Evolutionary conservation across 2,113 vertebrate species (phyloP).

Genomic region (Erythrocebus patas): DNA sequence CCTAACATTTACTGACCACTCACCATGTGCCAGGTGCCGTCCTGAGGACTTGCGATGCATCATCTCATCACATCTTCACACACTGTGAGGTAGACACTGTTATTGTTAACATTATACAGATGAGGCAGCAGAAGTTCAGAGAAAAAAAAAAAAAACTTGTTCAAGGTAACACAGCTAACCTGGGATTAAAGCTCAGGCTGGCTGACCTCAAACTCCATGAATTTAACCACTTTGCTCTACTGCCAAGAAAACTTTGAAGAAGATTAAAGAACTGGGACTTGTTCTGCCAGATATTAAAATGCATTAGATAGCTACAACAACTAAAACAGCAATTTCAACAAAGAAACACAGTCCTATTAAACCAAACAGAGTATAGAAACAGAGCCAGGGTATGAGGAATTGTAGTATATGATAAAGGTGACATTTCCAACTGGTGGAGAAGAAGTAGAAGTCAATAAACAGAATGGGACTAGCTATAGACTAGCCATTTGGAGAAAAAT

Average conservation of each 20-base stretch:
- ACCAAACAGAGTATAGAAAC: neutral
- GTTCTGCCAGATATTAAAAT: constrained; percentile 43
- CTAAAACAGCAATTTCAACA: neutral
- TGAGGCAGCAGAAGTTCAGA: neutral
- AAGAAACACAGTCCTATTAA: neutral
- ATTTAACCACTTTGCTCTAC: neutral
- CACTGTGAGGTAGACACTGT: neutral
- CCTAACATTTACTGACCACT: neutral
- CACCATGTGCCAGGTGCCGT: neutral
- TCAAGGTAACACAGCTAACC: neutral
- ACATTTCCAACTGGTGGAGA: neutral
- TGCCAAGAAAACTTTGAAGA: neutral
- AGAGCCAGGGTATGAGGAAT: neutral
- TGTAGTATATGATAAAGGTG: neutral
- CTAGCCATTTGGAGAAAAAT: neutral
- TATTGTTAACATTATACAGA: neutral
- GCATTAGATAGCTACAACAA: neutral
- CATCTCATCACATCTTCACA: neutral
- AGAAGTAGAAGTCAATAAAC: neutral
- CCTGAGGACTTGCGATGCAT: neutral
- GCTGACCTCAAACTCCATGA: neutral
- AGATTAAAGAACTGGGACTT: neutral
- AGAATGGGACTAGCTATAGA: neutral
- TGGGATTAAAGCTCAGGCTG: neutral
- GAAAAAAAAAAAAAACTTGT: neutral